Percentiles rank a stretch among this genome's conserved stretches.
Conservation (phyloP, 2,797 vertebrate genomes). For the Chloroceryle inda region DNA sequence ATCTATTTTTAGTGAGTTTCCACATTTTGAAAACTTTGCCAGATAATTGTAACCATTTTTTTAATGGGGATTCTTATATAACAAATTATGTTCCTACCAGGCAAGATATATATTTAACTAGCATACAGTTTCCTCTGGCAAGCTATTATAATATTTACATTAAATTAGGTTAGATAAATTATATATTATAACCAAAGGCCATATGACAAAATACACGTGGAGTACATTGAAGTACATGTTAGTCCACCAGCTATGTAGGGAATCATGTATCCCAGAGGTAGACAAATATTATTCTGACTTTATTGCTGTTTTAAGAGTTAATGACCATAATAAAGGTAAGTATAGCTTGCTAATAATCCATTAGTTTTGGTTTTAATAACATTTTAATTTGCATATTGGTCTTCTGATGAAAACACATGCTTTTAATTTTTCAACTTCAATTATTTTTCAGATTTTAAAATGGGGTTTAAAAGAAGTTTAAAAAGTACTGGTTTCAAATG, state of each 20-base stretch:
- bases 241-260: not conserved
- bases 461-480: not conserved
- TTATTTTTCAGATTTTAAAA: not conserved
- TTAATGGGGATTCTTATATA: not conserved
- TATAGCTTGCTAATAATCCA: not conserved
- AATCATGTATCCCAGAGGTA: not conserved
- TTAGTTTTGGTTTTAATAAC: constrained; percentile 25
- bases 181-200: not conserved
- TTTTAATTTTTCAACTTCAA: constrained; percentile 2
- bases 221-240: not conserved
- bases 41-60: not conserved
- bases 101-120: not conserved
- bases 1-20: not conserved
- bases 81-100: not conserved
- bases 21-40: not conserved
- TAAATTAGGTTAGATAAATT: not conserved
- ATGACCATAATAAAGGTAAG: constrained; percentile 1
- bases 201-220: not conserved
- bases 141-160: not conserved
- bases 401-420: not conserved
- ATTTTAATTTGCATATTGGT: constrained; percentile 1
- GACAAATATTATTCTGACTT: constrained; percentile 8
- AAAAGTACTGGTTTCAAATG: not conserved
- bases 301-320: not conserved
- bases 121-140: not conserved